Evolutionary conservation across 2,113 vertebrate genomes (phyloP), one percentile per base, ranked within the genome.

Genomic region (Hoplias malabaricus): DNA sequence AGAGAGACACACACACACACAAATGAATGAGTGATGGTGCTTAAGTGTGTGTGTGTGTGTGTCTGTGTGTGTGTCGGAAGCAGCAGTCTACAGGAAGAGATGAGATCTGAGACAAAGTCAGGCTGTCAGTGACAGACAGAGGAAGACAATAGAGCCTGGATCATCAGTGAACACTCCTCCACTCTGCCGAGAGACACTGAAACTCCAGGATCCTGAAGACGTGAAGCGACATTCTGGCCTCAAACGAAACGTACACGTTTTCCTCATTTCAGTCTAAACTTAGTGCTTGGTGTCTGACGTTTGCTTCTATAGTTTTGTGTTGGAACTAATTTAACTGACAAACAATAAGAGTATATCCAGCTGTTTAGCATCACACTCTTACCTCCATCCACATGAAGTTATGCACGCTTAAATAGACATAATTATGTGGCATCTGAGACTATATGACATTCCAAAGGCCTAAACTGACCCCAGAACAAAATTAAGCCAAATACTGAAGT

Each of bases 71-170:
- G 68, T 68, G 72, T 80, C 63, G 57, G 76, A 82, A 82, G 75
- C 65, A 82, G 57, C 72, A 73, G 68, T 77, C 78, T 75, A 76
- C 79, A 82, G 77, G 77, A 82, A 82, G 81, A 82, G 81, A 75
- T 82, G 57, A 59, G 66, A 75, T 71, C 72, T 71, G 80, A 75
- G 76, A 82, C 66, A 54, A 50, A 75, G 36, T 82, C 59, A 79
- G 57, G 50, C 65, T 65, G 75, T 74, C 66, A 82, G 8, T 82
- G 81, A 82, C 77, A 82, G 81, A 82, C 81, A 79, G 67, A n/a
- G 67, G 50, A 71, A 83, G 68, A 79, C 81, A 72, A 70, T 71
- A 56, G 75, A 74, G 70, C 43, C 70, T 31, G 66, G 66, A 59
- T 79, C 76, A 57, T 75, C 76, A 31, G 65, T 38, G 59, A 48